Base-by-base conservation (phyloP, 1,140 invertebrate species). In the Lucilia sericata region DNA sequence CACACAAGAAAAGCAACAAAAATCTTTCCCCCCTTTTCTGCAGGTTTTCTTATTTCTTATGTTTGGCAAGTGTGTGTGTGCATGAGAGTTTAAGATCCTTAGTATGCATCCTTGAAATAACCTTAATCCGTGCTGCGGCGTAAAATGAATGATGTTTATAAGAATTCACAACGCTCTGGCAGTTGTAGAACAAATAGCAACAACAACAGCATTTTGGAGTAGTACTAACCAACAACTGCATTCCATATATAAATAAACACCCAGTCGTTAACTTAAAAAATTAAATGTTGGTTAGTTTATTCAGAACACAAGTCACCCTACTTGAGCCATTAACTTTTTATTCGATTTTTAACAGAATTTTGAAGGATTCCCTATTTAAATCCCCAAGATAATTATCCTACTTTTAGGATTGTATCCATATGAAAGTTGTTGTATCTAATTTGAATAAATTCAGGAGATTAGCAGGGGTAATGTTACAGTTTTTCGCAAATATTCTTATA, bases 41-140 rank as follows among this genome's bases (percentile, higher is more conserved):
- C 55, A n/a, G 51, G 13, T 60, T n/a, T 70, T 17, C 19, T 19
- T 21, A 10, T 7, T 70, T 65, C 17, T 17, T 17, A 19, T 5
- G n/a, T 65, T 8, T 19, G 60, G 25, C 3, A 30, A 65, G 5
- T 65, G 60, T 65, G 60, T 65, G 17, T 65, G 60, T 7, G 60
- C 17, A 70, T 70, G 65, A 9, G 65, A 21, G 25, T 36, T 30
- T 30, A 74, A 74, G 82, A 60, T 42, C 55, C 5, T 51, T 75
- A 42, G 47, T 60, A 85, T 75, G 86, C 88, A 89, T 89, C 88
- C 88, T 89, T 89, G 88, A 89, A 89, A 87, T 89, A 88, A 89
- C 88, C 87, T 89, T 89, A 90, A 89, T 90, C 88, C 88, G 81
- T 82, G 81, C 86, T 86, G 86, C 87, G 88, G 86, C 87, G 85